Percentiles rank a stretch among this genome's conserved stretches.
Conservation (phyloP, 92 coral and sea anemone genomes). For the Paragorgia papillata region DNA sequence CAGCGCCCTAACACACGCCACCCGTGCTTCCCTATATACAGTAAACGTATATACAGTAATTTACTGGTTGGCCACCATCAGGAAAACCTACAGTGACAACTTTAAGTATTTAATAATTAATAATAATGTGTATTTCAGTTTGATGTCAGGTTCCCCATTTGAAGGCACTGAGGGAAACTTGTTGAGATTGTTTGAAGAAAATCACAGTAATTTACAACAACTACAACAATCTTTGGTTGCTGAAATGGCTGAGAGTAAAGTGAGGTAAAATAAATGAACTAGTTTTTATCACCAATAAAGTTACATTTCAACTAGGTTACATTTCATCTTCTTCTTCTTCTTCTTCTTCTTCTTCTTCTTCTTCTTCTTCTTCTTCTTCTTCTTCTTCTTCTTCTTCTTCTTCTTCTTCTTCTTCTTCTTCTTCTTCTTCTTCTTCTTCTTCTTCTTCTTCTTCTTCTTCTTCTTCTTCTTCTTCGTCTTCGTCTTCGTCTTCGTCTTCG, state of each 20-base stretch:
- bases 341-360: not conserved
- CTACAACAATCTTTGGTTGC: slow-evolving; percentile 36
- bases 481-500: not conserved
- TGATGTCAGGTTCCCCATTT: slow-evolving; percentile 87
- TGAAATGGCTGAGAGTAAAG: slow-evolving; percentile 46
- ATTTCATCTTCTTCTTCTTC: not conserved
- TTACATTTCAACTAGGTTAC: not conserved
- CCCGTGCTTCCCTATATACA: too few species aligned
- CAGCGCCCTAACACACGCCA: too few species aligned
- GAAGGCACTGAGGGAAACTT: slow-evolving; percentile 99
- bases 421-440: too few species aligned
- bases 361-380: too few species aligned
- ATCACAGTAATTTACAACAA: slow-evolving; percentile 46
- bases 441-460: too few species aligned
- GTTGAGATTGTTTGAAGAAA: slow-evolving; percentile 91
- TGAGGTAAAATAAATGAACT: slow-evolving; percentile 11
- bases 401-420: too few species aligned
- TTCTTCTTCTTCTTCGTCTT: too few species aligned
- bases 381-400: too few species aligned
- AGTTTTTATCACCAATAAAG: not conserved
- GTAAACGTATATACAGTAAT: too few species aligned
- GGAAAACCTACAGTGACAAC: too few species aligned
- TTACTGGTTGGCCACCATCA: too few species aligned
- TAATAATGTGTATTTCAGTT: slow-evolving; percentile 46
- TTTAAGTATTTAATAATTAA: too few species aligned